Evolutionary conservation across 2,888 invertebrate genomes (phyloP), one percentile per base, ranked within the genome.

Genomic region (Thecocarcelia acutangulata): DNA sequence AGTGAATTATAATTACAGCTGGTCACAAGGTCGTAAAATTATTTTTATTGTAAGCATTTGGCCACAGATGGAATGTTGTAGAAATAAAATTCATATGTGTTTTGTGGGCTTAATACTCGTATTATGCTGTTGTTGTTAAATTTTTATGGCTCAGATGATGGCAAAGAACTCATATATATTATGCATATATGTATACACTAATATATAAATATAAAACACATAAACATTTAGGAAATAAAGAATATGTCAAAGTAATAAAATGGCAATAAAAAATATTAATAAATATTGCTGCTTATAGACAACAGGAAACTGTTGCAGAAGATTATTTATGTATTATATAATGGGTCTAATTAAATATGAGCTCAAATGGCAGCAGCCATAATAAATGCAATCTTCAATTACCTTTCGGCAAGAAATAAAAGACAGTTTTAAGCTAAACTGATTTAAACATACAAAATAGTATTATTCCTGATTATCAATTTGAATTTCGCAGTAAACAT

Each of bases 1-100:
- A 80, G 50, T 64, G 58, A 63, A 70, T 61, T 66, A 75, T 61
- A 80, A 75, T 70, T 80, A 70, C 64, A 70, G 63, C 63, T 75
- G 46, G 72, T 24, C 42, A 54, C 56, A 24, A 64, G 69, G 70
- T 59, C 56, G 66, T 75, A 75, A 75, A 80, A 59, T 75, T 66
- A 33, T 12, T 33, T 15, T 17, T 46, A 33, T 9, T 2, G 11
- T 3, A 6, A 21, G 37, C 12, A 33, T 48, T 24, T 61, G 17
- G 52, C 4, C 33, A 66, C n/a, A 52, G 66, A 52, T 28, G 54
- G 61, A 52, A 78, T 72, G 46, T 33, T 78, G 72, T n/a, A 61
- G 52, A 69, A 74, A 74, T 69, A 40, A 80, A 74, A 33, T 40
- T 56, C 61, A 37, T 50, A 37, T 59, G 33, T 63, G 66, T 64